phyloP scores from a whole-genome alignment of 1,140 invertebrate species.

The Zaprionus vittiger region DNA sequence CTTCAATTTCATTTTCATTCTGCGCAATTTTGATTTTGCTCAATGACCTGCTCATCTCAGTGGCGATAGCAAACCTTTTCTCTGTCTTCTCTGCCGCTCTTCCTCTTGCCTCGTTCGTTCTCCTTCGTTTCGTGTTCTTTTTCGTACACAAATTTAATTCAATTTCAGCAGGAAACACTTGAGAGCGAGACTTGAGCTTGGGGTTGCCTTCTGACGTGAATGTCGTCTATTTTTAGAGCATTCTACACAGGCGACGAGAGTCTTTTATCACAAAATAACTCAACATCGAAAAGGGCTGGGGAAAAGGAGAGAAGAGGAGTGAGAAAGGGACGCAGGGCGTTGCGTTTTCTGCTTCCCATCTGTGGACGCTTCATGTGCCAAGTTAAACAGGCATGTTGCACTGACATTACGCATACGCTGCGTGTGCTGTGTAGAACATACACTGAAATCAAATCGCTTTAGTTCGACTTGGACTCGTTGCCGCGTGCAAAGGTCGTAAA shows the following conservation, averaged over 20 bases:
- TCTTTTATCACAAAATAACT: slow-evolving; percentile 27
- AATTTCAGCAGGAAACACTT: slow-evolving; percentile 45
- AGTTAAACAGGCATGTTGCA: not conserved
- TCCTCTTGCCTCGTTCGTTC: not conserved
- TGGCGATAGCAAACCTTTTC: slow-evolving; percentile 35
- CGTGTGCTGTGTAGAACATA: slow-evolving; percentile 4
- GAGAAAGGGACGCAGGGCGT: not conserved
- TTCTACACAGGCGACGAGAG: slow-evolving; percentile 7
- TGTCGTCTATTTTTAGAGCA: slow-evolving; percentile 33
- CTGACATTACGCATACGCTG: slow-evolving; percentile 28
- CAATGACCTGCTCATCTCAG: slow-evolving; percentile 46
- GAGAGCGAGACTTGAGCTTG: slow-evolving; percentile 13
- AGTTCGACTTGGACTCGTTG: slow-evolving; percentile 8
- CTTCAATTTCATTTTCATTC: slow-evolving; percentile 51
- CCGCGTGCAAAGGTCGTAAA: slow-evolving; percentile 65
- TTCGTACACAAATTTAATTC: slow-evolving; percentile 55
- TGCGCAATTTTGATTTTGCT: slow-evolving; percentile 53
- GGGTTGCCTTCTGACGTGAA: slow-evolving; percentile 12
- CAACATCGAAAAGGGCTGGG: not conserved
- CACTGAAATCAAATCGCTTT: slow-evolving; percentile 1
- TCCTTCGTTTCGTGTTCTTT: slow-evolving; percentile 15
- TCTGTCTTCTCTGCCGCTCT: not conserved
- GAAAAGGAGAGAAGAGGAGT: not conserved
- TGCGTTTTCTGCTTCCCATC: too few relatives aligned
- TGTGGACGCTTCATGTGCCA: not conserved